Evolutionary conservation across 2,888 invertebrate genomes (phyloP).

Genomic region (Toxonevra muliebris): DNA sequence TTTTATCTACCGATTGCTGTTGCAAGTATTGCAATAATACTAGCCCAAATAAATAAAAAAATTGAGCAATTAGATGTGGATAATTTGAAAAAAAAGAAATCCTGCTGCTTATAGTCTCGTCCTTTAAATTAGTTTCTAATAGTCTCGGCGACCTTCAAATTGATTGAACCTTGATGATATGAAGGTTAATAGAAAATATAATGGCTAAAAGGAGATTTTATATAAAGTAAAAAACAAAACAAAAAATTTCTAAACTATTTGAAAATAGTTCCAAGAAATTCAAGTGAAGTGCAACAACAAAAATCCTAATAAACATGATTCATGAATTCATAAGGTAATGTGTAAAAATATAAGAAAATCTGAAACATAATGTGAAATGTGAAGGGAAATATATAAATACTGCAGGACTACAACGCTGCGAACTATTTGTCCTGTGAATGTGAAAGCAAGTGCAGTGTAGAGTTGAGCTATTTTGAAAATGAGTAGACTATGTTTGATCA

Average conservation of each 20-base stretch:
- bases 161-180: too few species aligned
- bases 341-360: neutral
- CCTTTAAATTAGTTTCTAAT: too few species aligned
- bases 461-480: slow-evolving; percentile 16
- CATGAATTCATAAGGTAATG: too few species aligned
- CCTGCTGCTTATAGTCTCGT: too few species aligned
- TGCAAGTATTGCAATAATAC: too few species aligned
- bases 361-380: neutral
- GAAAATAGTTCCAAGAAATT: neutral
- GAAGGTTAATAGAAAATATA: too few species aligned
- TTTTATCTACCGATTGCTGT: too few species aligned
- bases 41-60: too few species aligned
- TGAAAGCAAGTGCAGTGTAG: neutral
- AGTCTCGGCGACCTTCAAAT: too few species aligned
- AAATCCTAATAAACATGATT: neutral
- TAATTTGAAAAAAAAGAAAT: too few species aligned
- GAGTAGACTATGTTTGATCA: neutral
- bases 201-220: too few species aligned
- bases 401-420: slow-evolving; percentile 3
- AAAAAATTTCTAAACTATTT: neutral
- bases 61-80: too few species aligned
- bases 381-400: slow-evolving; percentile 29
- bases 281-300: neutral
- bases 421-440: slow-evolving; percentile 24
- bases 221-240: neutral